Evolutionary conservation across 2,888 invertebrate species (phyloP), one percentile per base, ranked within the genome.

Genomic region (Himalopsyche japonica): DNA sequence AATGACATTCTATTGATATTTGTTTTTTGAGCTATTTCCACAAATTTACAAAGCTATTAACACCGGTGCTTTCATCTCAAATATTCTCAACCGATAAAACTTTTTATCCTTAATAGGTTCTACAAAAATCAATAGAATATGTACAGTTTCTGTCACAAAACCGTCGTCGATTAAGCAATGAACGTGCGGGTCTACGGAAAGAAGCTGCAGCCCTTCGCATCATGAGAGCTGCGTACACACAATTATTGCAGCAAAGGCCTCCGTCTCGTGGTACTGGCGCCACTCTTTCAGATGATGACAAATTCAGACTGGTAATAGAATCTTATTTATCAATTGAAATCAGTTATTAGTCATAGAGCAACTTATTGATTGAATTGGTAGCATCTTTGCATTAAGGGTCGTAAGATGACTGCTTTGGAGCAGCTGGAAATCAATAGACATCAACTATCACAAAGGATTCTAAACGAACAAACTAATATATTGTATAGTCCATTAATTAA

Each of bases 141-240:
- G 97, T 97, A 88, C 96, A 98, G 92, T 98, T 96, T 90, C 92
- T 98, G 88, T 94, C 97, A 87, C 96, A 97, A 90, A 97, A 98
- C 90, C 97, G 98, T 88, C 95, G 97, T 88, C 96, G 98, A 87
- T 97, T 98, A 89, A 98, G 98, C 89, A 98, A 98, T n/a, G 98
- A 99, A 89, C 92, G 98, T 82, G 96, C 96, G 87, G 96, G 96
- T 0, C 91, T 98, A 27, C 94, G 97, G 32, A 98, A 98, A 89
- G 98, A 99, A 90, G 97, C 98, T 0, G 95, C 98, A 27, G 99
- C 98, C 0, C 91, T 99, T 82, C 95, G 98, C 86, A 98, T 99
- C 80, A 97, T 97, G 95, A 98, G 98, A 90, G 95, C 96, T 1
- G 98, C 98, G 90, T 98, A 98, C 89, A 98, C 99, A 89, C 97